These are phyloP conservation scores for Argopecten irradians DNA, from an alignment of 1,140 invertebrate genomes.

Conservation along the genomic window DNA sequence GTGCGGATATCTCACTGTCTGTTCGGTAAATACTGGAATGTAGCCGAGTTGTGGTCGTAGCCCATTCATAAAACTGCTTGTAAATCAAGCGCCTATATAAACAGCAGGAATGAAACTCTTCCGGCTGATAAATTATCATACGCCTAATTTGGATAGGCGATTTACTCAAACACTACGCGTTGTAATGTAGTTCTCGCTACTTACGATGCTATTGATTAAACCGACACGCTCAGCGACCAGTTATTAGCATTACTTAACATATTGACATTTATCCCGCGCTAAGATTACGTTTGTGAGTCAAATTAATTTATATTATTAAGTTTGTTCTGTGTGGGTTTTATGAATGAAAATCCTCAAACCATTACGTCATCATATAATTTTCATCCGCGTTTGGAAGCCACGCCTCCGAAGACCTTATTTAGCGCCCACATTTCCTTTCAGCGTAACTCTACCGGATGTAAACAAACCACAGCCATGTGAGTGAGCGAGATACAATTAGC, in stretches of 20 bases:
- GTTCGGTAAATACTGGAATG: slow-evolving; percentile 15
- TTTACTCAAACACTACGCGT: not conserved
- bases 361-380: slow-evolving; percentile 18
- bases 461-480: slow-evolving; percentile 6
- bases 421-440: slow-evolving; percentile 7
- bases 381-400: not conserved
- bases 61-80: slow-evolving; percentile 21
- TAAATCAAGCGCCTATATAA: slow-evolving; percentile 22
- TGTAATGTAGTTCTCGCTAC: not conserved
- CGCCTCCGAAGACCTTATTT: not conserved
- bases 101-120: slow-evolving; percentile 9
- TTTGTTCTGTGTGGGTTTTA: not conserved
- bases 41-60: slow-evolving; percentile 20
- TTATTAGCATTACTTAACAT: not conserved
- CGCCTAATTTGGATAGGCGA: slow-evolving; percentile 1
- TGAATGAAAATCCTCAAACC: slow-evolving; percentile 17
- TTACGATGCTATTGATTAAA: slow-evolving; percentile 1
- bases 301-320: not conserved
- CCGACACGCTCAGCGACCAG: not conserved
- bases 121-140: slow-evolving; percentile 17
- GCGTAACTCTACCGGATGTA: not conserved
- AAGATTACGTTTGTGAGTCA: not conserved
- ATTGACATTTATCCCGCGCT: not conserved
- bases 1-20: not conserved
- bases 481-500: slow-evolving; percentile 13